Base-by-base conservation (phyloP, 2,797 vertebrate species). In the Lophius americanus region DNA sequence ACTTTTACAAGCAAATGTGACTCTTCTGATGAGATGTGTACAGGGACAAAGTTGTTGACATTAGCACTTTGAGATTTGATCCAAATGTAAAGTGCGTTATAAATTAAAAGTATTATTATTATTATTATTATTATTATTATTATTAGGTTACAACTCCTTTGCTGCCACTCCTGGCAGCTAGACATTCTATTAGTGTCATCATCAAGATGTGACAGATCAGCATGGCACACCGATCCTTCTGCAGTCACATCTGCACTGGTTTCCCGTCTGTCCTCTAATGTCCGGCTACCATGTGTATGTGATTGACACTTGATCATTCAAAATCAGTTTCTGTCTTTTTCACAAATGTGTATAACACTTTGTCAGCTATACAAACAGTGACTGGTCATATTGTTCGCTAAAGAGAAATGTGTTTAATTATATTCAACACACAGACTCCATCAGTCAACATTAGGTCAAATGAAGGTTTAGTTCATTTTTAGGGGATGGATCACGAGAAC, bases 181-280 rank as follows among this genome's bases (percentile, higher is more conserved):
- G 65, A 39, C 65, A 77, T 66, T 68, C 63, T 60, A 80, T 79
- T 74, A 80, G 69, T 82, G 76, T 87, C 86, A 80, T 61, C 71
- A 39, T 58, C 32, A 3, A 48, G 7, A 43, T 70, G 76, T 66
- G 61, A 70, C 43, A 46, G 60, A 75, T 23, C 55, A 23, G 64
- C 49, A 42, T 23, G 42, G 57, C 9, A 11, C 38, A 55, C 9
- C 14, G 39, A 62, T 41, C 7, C 53, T 48, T 52, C 63, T 32
- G 11, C 48, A 46, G 47, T 39, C 60, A 56, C 60, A 75, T 46
- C 35, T 46, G 59, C 36, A 54, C 9, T 9, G 3, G 41, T n/a
- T 11, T 73, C 53, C 70, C 49, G 58, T 56, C 41, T 36, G 62
- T 23, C 62, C 46, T 73, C 32, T 60, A 32, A 48, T 35, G 13